Evolutionary conservation across 2,113 vertebrate genomes (phyloP).

Genomic region (Muntiacus muntjak): DNA sequence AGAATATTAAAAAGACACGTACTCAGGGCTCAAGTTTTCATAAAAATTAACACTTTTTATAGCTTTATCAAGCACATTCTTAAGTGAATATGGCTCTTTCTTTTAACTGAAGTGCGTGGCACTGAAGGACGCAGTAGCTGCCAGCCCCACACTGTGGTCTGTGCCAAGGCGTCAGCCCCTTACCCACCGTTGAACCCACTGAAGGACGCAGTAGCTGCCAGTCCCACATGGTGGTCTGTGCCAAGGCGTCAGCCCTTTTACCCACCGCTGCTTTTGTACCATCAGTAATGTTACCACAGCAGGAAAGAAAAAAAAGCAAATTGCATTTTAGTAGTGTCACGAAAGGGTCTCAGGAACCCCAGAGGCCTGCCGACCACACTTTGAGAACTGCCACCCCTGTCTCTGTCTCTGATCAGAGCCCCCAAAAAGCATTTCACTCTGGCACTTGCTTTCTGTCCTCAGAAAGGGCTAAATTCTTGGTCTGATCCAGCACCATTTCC

Average conservation of each 20-base stretch:
- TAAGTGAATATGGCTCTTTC: neutral
- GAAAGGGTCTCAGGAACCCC: neutral
- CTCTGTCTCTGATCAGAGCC: neutral
- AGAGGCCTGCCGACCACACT: neutral
- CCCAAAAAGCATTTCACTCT: neutral
- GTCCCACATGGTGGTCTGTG: accelerated
- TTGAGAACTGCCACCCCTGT: neutral
- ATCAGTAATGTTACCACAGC: accelerated
- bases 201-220: accelerated
- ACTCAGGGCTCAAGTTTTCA: neutral
- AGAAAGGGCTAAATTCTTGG: neutral
- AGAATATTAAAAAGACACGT: neutral
- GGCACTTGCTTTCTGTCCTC: neutral
- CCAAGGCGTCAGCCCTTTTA: neutral
- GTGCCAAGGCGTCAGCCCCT: neutral
- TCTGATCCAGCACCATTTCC: neutral
- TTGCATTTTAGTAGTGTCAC: accelerated
- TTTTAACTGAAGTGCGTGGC: accelerated
- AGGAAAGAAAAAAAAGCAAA: neutral
- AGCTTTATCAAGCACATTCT: neutral
- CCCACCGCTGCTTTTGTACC: accelerated
- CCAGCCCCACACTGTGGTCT: accelerated
- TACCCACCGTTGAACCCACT: accelerated
- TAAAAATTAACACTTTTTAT: neutral
- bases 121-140: accelerated